Evolutionary conservation across 1,140 invertebrate genomes (phyloP), one percentile per base, ranked within the genome.

Genomic region (Euwallacea similis): DNA sequence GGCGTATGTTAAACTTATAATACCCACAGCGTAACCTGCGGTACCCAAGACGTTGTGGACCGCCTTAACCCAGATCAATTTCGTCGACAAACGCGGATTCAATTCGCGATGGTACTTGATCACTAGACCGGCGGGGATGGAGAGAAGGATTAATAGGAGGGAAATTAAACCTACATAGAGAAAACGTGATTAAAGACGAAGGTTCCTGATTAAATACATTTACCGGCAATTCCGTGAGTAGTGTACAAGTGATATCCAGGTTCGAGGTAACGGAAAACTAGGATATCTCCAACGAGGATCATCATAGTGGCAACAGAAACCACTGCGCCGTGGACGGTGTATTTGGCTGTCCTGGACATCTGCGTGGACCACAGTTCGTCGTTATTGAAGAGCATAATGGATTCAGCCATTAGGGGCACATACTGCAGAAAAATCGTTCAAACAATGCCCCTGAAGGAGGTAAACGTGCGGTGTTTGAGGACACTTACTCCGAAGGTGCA

Each of bases 181-280:
- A 56, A 56, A 21, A 56, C 11, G 2, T 10, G 2, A n/a, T 56
- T 16, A 56, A n/a, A 21, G 16, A 15, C n/a, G 11, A 56, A 56
- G 8, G 54, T 15, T 21, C n/a, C 4, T 56, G 11, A 56, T 15
- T 13, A 56, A 21, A 56, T 9, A 69, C n/a, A 56, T 67, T 58
- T 55, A 76, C 77, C 77, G 47, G 77, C 77, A 41, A 78, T 74
- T 64, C 76, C 76, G 65, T 78, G 77, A 9, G 56, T 71, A 53
- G 76, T 78, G 42, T 69, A 72, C 10, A 78, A 70, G 70, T 77
- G 76, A 63, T 76, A 73, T 53, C 63, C 68, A 16, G 71, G 69
- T 44, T 58, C 1, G 7, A 75, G 61, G 61, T 73, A 73, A 73
- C 73, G 61, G 46, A 73, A 76, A 7, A 74, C 65, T 41, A 70